Evolutionary conservation across 2,888 invertebrate genomes (phyloP).

Genomic region (Andrena praecox): DNA sequence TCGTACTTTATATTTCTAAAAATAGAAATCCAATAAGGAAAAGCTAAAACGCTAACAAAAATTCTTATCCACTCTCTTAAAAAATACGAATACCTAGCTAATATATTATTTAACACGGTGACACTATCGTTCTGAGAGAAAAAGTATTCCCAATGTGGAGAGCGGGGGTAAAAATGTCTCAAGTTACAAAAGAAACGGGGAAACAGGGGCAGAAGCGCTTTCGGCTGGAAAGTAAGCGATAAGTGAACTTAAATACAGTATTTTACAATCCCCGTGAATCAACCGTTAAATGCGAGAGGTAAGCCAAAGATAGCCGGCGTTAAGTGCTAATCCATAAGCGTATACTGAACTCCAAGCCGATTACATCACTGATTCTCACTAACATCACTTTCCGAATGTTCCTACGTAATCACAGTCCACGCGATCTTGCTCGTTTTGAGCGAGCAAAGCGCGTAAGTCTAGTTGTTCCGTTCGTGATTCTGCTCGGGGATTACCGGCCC

Average conservation of each 20-base stretch:
- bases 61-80: neutral
- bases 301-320: neutral
- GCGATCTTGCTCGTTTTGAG: neutral
- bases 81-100: neutral
- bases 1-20: neutral
- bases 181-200: too few species aligned
- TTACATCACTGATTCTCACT: constrained; percentile 56
- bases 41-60: neutral
- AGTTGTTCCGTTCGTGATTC: neutral
- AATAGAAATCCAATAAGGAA: neutral
- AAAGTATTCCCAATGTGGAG: neutral
- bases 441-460: neutral
- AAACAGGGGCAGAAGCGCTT: too few species aligned
- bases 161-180: too few species aligned
- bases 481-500: neutral
- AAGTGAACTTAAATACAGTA: too few species aligned
- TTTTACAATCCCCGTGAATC: too few species aligned
- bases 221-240: too few species aligned
- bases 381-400: constrained; percentile 46
- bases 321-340: neutral
- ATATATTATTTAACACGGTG: neutral
- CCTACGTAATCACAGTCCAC: constrained; percentile 14
- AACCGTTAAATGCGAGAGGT: neutral
- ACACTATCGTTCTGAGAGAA: neutral
- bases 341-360: neutral